Conservation (phyloP, 2,113 vertebrate species). For the Perca schrenkii region DNA sequence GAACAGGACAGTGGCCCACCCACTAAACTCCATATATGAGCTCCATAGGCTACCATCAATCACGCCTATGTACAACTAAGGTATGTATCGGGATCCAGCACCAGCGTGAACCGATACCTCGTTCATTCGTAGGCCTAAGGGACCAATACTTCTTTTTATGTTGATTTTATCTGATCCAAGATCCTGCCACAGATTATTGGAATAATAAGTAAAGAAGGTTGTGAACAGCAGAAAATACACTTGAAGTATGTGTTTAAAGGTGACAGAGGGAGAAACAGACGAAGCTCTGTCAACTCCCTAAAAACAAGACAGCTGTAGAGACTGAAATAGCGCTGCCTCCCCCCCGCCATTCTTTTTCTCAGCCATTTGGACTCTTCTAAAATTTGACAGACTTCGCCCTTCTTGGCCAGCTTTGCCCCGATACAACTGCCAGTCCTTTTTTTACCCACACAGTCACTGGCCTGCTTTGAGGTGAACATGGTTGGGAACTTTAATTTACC, state of each 20-base stretch:
- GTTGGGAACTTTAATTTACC: background rate
- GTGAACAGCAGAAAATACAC: background rate
- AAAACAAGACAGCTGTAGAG: conserved; percentile 79
- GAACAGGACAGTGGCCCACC: conserved; percentile 59
- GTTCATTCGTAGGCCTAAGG: background rate
- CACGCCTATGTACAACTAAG: conserved; percentile 56
- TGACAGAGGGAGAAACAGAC: conserved; percentile 48
- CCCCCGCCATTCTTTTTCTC: conserved; percentile 55
- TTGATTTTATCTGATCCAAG: background rate
- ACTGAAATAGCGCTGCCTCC: conserved; percentile 74
- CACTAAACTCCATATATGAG: conserved; percentile 79
- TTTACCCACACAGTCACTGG: conserved; percentile 6
- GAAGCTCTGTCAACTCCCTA: conserved; percentile 65
- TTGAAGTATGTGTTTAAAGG: conserved; percentile 46
- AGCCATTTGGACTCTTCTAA: conserved; percentile 63
- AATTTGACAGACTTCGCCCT: conserved; percentile 53
- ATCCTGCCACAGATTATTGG: background rate
- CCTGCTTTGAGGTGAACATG: background rate
- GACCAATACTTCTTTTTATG: background rate
- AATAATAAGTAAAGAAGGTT: background rate
- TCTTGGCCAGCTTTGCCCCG: conserved; percentile 21
- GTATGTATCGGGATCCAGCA: conserved; percentile 51
- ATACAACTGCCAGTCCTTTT: conserved; percentile 18
- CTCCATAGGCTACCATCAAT: conserved; percentile 71
- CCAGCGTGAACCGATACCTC: conserved; percentile 38